Evolutionary conservation across 1,140 invertebrate species (phyloP), one percentile per base, ranked within the genome.

Genomic region (Bilobella aurantiaca): DNA sequence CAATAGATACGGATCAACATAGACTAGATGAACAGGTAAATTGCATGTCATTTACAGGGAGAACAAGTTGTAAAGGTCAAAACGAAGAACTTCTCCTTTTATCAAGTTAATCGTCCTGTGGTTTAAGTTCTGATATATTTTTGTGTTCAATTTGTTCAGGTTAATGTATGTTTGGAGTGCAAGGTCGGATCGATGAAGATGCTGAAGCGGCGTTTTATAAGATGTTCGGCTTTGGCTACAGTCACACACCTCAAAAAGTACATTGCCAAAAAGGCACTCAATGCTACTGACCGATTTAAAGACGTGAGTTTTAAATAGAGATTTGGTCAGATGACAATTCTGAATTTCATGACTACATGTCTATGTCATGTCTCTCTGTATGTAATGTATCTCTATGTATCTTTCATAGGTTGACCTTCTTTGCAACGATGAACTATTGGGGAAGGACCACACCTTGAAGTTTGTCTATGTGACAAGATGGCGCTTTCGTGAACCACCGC

Each of bases 381-480:
- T 65, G 5, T 0, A 14, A 31, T 31, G 25, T 62, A 3, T 62
- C 14, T 29, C 47, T 14, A 65, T 58, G 0, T 47, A 29, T 37
- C 69, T 76, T 75, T 81, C 81, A 59, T 79, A 93, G 89, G 91
- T 98, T 78, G 96, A 99, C 80, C 95, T 99, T 75, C 82, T 98
- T 75, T 99, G 96, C 81, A 98, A 98, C 82, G 90, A 98, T 77
- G 95, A 99, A 82, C 81, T 98, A 67, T 79, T 99, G 76, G 96
- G 96, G 46, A 98, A 98, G 79, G 96, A 99, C 78, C 96, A 98
- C 77, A 98, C 95, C 34, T 81, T 99, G 62, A 98, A 98, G 79
- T 99, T 99, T 81, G 95, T 99, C 32, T 93, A 91, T 75, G 91
- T 98, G 18, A 99, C 96, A 37, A 83, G 94, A 74, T 98, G 96